phyloP scores from a whole-genome alignment of 2,113 vertebrate genomes.

The Oceanites oceanicus region DNA sequence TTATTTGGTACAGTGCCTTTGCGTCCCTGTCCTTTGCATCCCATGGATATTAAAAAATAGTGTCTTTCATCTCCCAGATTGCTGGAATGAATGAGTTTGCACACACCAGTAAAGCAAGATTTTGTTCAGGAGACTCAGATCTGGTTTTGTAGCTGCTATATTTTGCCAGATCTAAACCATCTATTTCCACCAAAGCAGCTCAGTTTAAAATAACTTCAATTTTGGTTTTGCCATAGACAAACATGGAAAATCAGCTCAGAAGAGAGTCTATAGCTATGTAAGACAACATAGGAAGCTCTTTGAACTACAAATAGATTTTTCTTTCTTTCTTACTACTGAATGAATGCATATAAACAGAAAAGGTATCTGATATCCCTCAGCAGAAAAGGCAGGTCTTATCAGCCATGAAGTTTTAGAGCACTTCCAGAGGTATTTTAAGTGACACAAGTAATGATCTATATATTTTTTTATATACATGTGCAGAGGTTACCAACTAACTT shows the following conservation, averaged over 20 bases:
- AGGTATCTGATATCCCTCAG: background rate
- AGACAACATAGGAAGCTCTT: background rate
- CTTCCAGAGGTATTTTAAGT: background rate
- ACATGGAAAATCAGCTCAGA: background rate
- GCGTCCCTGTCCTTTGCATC: background rate
- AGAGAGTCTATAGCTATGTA: background rate
- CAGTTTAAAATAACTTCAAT: background rate
- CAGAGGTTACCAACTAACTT: background rate
- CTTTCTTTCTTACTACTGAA: background rate
- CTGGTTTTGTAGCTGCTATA: background rate
- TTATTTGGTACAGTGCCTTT: background rate
- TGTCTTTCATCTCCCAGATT: background rate
- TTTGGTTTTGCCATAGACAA: background rate
- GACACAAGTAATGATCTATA: background rate
- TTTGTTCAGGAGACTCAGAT: background rate
- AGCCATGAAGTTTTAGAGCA: background rate
- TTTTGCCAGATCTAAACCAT: background rate
- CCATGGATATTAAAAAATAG: background rate
- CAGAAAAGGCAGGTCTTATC: background rate
- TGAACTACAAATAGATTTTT: background rate
- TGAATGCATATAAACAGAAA: background rate
- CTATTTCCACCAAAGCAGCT: background rate
- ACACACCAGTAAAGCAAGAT: background rate
- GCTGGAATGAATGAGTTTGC: background rate
- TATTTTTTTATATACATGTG: background rate